These are phyloP conservation scores for Pipa parva DNA, from an alignment of 2,113 vertebrate genomes.

Conservation along the genomic window DNA sequence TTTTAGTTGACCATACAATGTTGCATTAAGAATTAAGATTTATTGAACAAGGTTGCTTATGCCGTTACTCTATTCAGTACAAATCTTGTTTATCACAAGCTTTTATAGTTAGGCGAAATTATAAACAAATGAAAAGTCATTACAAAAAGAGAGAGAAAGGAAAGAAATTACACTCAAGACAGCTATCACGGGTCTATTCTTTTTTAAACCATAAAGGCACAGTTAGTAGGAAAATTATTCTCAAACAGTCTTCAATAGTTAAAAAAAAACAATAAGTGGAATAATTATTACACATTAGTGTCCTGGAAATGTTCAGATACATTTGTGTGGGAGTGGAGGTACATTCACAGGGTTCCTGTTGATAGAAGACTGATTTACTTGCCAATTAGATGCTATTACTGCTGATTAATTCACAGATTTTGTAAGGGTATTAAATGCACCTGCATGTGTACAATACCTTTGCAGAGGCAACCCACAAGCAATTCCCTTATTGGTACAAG, in stretches of 20 bases:
- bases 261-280: slow-evolving; percentile 54
- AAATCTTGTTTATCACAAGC: no score
- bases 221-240: slow-evolving; percentile 45
- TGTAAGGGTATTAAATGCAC: slow-evolving; percentile 50
- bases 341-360: slow-evolving; percentile 49
- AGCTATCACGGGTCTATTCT: slow-evolving; percentile 19
- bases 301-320: slow-evolving; percentile 52
- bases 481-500: slow-evolving; percentile 47
- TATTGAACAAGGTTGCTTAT: no score
- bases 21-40: no score
- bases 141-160: slow-evolving; percentile 16
- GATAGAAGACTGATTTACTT: slow-evolving; percentile 50
- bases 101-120: no score
- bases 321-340: slow-evolving; percentile 48
- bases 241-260: slow-evolving; percentile 52
- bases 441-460: slow-evolving; percentile 44
- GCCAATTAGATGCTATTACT: slow-evolving; percentile 52
- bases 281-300: slow-evolving; percentile 56
- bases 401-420: slow-evolving; percentile 56
- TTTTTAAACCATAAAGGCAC: slow-evolving; percentile 21
- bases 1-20: no score
- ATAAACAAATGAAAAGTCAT: slow-evolving; percentile 20
- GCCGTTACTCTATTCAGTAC: no score
- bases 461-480: slow-evolving; percentile 34
- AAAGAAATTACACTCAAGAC: slow-evolving; percentile 10